phyloP scores from a whole-genome alignment of 2,888 invertebrate species.

The Cerastis rubricosa region DNA sequence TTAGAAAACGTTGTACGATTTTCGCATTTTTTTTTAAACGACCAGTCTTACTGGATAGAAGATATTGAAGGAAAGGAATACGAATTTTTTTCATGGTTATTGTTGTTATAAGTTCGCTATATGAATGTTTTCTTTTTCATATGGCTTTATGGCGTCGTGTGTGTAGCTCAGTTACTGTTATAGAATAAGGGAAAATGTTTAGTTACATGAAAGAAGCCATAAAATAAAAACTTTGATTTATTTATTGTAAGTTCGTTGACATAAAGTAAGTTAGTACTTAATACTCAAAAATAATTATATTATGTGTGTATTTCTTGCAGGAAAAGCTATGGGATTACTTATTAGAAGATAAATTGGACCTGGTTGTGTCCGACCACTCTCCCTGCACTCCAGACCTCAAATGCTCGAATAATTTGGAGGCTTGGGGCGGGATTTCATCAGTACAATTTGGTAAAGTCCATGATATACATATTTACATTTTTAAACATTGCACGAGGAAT shows the following conservation, averaged over 20 bases:
- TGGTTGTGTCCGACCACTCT: conserved; percentile 93
- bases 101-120: neutral
- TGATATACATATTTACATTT: too few species aligned
- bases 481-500: too few species aligned
- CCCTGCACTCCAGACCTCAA: conserved; percentile 93
- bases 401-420: conserved; percentile 92
- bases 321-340: conserved; percentile 92
- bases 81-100: neutral
- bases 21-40: neutral
- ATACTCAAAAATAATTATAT: neutral
- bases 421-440: conserved; percentile 94
- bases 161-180: neutral
- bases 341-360: conserved; percentile 89
- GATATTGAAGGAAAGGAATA: neutral
- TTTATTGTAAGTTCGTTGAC: neutral
- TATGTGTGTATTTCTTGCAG: conserved; percentile 74
- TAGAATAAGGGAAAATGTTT: neutral
- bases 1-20: neutral
- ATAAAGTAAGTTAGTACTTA: too few species aligned
- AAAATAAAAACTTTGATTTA: neutral
- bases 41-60: neutral
- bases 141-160: neutral
- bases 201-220: neutral
- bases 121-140: neutral
- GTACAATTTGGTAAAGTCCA: conserved; percentile 91